Evolutionary conservation across 2,888 invertebrate species (phyloP).

Genomic region (Epirrhoe tristata): DNA sequence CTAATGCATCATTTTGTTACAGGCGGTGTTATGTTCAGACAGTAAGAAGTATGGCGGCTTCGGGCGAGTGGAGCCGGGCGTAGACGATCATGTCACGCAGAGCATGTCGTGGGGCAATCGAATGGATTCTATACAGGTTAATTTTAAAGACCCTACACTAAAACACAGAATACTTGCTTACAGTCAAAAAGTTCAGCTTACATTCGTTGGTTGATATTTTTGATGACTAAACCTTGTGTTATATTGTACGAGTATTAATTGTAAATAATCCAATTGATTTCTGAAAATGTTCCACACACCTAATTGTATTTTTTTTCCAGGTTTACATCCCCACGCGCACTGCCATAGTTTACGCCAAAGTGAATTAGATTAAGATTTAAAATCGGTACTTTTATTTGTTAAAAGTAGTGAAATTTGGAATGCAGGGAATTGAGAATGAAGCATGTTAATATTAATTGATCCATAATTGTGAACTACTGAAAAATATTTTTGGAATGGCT

Average conservation of each 20-base stretch:
- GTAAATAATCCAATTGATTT: not conserved
- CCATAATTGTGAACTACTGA: constrained; percentile 38
- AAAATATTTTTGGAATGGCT: constrained; percentile 35
- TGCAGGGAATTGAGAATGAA: constrained; percentile 34
- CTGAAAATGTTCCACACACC: not conserved
- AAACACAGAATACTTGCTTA: too few species aligned
- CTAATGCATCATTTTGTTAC: constrained; percentile 37
- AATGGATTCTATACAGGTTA: constrained; percentile 84
- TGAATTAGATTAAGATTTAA: constrained; percentile 35
- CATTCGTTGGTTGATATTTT: too few species aligned
- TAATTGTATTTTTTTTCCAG: constrained; percentile 74
- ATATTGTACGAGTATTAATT: too few species aligned
- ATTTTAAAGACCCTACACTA: not conserved
- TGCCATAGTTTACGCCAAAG: constrained; percentile 87
- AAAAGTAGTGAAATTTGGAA: constrained; percentile 19
- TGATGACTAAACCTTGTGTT: too few species aligned
- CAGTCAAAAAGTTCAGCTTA: too few species aligned
- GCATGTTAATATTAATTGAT: constrained; percentile 34
- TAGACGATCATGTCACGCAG: constrained; percentile 69
- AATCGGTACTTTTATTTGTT: constrained; percentile 29
- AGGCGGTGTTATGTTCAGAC: constrained; percentile 78
- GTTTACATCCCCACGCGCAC: constrained; percentile 91
- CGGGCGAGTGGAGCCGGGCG: constrained; percentile 74
- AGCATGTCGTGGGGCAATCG: constrained; percentile 76
- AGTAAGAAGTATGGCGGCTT: constrained; percentile 79